Evolutionary conservation across 2,797 vertebrate species (phyloP).

Genomic region (Heliangelus exortis): DNA sequence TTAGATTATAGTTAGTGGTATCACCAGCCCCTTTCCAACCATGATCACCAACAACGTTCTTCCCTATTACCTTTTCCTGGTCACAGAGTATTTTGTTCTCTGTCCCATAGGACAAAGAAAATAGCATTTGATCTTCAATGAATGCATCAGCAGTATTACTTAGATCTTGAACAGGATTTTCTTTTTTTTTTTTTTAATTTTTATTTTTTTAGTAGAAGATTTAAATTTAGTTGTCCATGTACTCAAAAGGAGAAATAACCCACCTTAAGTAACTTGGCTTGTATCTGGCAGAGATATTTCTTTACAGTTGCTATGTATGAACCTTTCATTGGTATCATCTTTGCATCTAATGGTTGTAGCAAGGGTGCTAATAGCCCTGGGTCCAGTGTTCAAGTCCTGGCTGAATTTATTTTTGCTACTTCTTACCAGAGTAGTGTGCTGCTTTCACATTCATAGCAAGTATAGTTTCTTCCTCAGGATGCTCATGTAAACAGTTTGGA

Average conservation of each 20-base stretch:
- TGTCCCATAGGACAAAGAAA: not conserved
- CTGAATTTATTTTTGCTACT: not conserved
- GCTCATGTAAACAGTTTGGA: not conserved
- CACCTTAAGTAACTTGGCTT: slow-evolving; percentile 23
- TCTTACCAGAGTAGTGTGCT: not conserved
- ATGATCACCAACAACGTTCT: not conserved
- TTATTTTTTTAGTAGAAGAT: too few relatives aligned
- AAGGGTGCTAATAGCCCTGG: not conserved
- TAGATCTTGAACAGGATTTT: not conserved
- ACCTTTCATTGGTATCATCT: not conserved
- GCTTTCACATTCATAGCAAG: not conserved
- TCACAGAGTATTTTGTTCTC: not conserved
- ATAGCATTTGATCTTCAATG: not conserved
- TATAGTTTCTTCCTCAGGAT: not conserved
- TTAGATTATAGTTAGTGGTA: not conserved
- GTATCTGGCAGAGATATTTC: not conserved
- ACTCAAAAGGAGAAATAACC: not conserved
- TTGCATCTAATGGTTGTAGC: not conserved
- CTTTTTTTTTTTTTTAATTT: too few relatives aligned
- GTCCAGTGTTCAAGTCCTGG: not conserved
- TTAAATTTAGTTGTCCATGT: not conserved
- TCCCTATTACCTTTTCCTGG: not conserved
- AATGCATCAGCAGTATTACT: not conserved
- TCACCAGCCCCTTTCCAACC: not conserved
- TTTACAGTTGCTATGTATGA: slow-evolving; percentile 20